These are phyloP conservation scores for Tokudaia tokunoshimensis DNA, from an alignment of 2,797 vertebrate genomes.

Conservation along the genomic window DNA sequence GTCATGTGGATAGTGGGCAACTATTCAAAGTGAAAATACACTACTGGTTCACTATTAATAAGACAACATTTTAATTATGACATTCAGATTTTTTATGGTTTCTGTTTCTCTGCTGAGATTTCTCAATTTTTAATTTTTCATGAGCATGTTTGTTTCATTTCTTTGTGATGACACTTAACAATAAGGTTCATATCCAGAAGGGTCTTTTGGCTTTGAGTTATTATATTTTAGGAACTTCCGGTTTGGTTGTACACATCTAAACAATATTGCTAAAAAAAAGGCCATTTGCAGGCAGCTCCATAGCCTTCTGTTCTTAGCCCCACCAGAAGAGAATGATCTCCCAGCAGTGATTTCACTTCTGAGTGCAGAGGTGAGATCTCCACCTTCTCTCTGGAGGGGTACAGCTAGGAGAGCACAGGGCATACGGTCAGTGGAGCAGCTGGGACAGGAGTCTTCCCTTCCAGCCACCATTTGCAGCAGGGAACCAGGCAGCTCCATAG, in stretches of 20 bases:
- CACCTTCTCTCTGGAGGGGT: too few species aligned
- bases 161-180: background rate
- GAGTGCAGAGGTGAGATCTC: too few species aligned
- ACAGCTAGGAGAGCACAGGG: too few species aligned
- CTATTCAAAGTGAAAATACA: background rate
- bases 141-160: background rate
- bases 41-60: background rate
- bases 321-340: too few species aligned
- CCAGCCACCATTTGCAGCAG: too few species aligned
- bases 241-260: constrained; percentile 5
- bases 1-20: background rate
- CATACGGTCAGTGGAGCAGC: too few species aligned
- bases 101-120: background rate
- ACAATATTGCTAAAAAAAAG: background rate
- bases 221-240: background rate
- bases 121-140: background rate
- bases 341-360: too few species aligned
- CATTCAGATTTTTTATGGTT: background rate
- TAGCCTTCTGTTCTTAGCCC: too few species aligned
- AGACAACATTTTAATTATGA: background rate
- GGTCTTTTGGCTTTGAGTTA: background rate
- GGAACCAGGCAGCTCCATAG: too few species aligned
- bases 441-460: too few species aligned
- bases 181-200: background rate
- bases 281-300: too few species aligned